Evolutionary conservation across 2,888 invertebrate genomes (phyloP).

Genomic region (Drosophila anomalipes): DNA sequence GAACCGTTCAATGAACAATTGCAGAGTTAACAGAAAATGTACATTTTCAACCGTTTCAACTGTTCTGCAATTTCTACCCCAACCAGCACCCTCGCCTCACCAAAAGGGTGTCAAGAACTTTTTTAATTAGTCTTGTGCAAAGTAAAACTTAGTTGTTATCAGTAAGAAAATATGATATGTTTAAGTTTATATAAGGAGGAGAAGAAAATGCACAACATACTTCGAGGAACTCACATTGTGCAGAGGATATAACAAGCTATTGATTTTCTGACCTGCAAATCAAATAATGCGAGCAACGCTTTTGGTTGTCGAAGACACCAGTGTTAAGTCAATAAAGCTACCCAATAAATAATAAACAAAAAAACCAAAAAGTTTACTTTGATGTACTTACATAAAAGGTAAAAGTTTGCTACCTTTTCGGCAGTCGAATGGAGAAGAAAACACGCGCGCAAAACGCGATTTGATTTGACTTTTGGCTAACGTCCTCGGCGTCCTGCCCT

Average conservation of each 20-base stretch:
- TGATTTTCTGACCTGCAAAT: constrained; percentile 62
- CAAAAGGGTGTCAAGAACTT: constrained; percentile 46
- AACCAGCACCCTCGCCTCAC: neutral
- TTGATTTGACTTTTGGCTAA: constrained; percentile 26
- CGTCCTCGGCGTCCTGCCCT: constrained; percentile 15
- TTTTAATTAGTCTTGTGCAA: constrained; percentile 58
- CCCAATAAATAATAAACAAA: constrained; percentile 10
- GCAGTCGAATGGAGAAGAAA: constrained; percentile 6
- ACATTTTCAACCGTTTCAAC: constrained; percentile 22
- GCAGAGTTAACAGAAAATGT: constrained; percentile 53
- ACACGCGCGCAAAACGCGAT: constrained; percentile 42
- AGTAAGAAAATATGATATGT: neutral
- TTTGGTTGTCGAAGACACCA: constrained; percentile 6
- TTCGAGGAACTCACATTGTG: neutral
- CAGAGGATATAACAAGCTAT: constrained; percentile 48
- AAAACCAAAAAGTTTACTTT: neutral
- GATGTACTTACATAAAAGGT: constrained; percentile 69
- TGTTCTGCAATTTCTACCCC: constrained; percentile 17
- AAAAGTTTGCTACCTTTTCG: constrained; percentile 3
- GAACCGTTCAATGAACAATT: constrained; percentile 52
- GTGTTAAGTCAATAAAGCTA: neutral
- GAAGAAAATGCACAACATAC: neutral
- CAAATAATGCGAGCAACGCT: neutral
- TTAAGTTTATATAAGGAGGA: neutral
- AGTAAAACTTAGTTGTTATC: neutral